Conservation (phyloP, 2,113 vertebrate genomes). For the Uria aalge region DNA sequence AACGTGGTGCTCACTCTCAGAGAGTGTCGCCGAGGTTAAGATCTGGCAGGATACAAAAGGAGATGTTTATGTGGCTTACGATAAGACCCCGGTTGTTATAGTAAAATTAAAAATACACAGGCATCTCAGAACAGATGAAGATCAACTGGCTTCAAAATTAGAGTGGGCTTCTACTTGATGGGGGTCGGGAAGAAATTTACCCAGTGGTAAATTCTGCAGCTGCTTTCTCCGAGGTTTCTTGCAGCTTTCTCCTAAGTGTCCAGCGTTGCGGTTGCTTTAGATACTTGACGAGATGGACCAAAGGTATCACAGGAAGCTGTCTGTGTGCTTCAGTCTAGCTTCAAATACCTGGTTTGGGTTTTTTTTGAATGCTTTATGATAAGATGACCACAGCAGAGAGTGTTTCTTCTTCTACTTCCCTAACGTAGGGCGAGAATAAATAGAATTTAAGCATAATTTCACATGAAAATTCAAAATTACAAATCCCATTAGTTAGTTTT, state of each 20-base stretch:
- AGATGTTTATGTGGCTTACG: neutral
- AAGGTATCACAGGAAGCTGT: neutral
- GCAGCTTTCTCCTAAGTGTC: neutral
- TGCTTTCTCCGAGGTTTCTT: neutral
- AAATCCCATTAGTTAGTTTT: neutral
- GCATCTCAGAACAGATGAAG: neutral
- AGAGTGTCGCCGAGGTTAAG: neutral
- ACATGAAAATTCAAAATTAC: neutral
- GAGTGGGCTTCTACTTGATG: neutral
- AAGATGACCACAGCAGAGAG: neutral
- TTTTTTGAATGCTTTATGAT: neutral
- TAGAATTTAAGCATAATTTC: neutral
- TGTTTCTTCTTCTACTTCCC: neutral
- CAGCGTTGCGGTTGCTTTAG: neutral
- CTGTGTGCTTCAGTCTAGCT: neutral
- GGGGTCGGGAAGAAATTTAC: neutral
- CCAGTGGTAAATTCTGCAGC: neutral
- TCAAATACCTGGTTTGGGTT: neutral
- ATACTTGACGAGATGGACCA: neutral
- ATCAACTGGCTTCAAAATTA: neutral
- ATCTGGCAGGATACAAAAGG: neutral
- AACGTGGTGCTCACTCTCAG: neutral
- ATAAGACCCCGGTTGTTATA: neutral
- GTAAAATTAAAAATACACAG: neutral
- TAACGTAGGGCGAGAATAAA: neutral